These are phyloP conservation scores for Lerema accius DNA, from an alignment of 1,140 invertebrate genomes.

Conservation along the genomic window DNA sequence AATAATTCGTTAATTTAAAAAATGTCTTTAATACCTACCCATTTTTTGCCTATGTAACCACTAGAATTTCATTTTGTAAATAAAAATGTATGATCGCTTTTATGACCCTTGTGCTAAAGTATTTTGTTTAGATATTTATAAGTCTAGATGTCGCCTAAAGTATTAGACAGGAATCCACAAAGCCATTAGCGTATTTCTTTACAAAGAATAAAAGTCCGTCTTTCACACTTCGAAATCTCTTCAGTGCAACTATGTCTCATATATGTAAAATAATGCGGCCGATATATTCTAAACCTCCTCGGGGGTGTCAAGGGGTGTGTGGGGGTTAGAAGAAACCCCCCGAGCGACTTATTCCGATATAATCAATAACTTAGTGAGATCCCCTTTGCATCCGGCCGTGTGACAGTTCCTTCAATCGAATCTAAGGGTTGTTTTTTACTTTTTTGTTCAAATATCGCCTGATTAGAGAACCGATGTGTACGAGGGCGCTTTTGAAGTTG, in stretches of 20 bases:
- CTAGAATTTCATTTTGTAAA: too few species aligned
- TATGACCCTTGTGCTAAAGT: too few species aligned
- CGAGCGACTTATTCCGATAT: constrained; percentile 80
- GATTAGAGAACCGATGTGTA: constrained; percentile 69
- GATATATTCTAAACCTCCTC: constrained; percentile 66
- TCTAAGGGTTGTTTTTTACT: constrained; percentile 70
- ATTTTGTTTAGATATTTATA: too few species aligned
- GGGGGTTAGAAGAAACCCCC: constrained; percentile 48
- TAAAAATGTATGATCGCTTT: too few species aligned
- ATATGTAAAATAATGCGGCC: constrained; percentile 82
- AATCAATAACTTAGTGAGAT: constrained; percentile 82
- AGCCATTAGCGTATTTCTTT: constrained; percentile 10
- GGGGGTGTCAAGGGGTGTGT: constrained; percentile 48
- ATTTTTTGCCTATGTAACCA: too few species aligned
- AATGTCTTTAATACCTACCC: too few species aligned
- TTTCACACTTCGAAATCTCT: constrained; percentile 56
- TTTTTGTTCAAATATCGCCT: constrained; percentile 74
- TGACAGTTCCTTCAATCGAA: constrained; percentile 78
- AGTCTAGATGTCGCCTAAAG: too few species aligned
- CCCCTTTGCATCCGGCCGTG: constrained; percentile 80
- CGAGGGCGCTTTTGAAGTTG: constrained; percentile 61
- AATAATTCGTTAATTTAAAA: too few species aligned
- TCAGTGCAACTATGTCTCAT: constrained; percentile 75
- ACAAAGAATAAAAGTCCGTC: constrained; percentile 24
- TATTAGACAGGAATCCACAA: neutral